These are phyloP conservation scores for Xenopus tropicalis DNA, from an alignment of 2,113 vertebrate species.

Conservation along the genomic window DNA sequence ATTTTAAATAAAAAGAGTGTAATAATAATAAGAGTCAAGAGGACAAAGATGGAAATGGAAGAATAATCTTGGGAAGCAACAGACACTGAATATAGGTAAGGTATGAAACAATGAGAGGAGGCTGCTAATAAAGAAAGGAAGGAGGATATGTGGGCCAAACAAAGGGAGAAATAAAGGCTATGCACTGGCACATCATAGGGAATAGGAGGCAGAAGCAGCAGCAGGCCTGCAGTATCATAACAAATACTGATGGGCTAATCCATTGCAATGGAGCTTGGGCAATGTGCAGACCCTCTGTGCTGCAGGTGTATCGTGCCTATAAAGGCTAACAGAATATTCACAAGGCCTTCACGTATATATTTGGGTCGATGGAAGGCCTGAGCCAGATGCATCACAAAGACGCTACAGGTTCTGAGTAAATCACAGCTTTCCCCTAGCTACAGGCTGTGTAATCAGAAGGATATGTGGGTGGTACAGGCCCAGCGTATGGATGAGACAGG, in stretches of 20 bases:
- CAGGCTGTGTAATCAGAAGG: slow-evolving; percentile 31
- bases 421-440: slow-evolving; percentile 22
- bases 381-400: slow-evolving; percentile 15
- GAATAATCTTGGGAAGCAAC: too few relatives aligned
- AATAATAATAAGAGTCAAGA: too few relatives aligned
- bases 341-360: not conserved
- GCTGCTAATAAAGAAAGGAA: too few relatives aligned
- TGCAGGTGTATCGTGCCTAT: not conserved
- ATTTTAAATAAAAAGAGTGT: too few relatives aligned
- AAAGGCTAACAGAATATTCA: not conserved
- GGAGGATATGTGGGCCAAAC: slow-evolving; percentile 14
- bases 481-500: slow-evolving; percentile 1
- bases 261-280: not conserved
- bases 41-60: too few relatives aligned
- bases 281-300: not conserved
- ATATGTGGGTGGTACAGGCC: slow-evolving; percentile 42
- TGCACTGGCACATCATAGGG: not conserved
- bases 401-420: slow-evolving; percentile 41
- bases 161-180: slow-evolving; percentile 34
- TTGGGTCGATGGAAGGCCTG: not conserved
- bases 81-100: too few relatives aligned
- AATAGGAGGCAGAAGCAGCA: not conserved
- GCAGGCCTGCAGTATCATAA: slow-evolving; percentile 22
- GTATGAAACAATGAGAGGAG: too few relatives aligned
- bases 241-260: slow-evolving; percentile 1